Evolutionary conservation across 2,888 invertebrate species (phyloP).

Genomic region (Drosophila cyrtoloma): DNA sequence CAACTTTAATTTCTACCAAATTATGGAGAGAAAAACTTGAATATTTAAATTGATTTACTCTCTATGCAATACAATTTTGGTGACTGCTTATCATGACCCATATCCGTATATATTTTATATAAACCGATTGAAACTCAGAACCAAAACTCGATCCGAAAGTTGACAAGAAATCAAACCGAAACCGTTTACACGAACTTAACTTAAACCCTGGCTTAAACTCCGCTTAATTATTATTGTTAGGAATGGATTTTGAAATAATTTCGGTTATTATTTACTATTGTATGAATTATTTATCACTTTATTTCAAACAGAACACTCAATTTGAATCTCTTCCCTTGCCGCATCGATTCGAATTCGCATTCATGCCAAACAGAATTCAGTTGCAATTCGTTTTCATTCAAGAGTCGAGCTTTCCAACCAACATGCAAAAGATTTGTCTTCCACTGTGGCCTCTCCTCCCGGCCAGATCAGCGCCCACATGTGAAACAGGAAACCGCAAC

Average conservation of each 20-base stretch:
- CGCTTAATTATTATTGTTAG: neutral
- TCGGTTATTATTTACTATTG: neutral
- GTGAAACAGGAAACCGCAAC: conserved; percentile 54
- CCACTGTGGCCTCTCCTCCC: conserved; percentile 21
- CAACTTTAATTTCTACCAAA: neutral
- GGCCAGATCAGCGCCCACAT: conserved; percentile 37
- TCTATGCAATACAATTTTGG: no score
- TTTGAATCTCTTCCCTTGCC: neutral
- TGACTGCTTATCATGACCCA: neutral
- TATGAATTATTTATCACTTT: neutral
- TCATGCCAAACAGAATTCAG: neutral
- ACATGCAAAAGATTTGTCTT: conserved; percentile 25
- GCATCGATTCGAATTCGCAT: neutral
- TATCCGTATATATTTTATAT: neutral
- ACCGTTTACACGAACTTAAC: neutral
- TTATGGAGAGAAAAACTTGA: neutral
- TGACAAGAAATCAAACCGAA: neutral
- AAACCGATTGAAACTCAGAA: neutral
- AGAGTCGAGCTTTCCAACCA: conserved; percentile 23
- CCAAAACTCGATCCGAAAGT: neutral
- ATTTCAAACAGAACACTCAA: neutral
- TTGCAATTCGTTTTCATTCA: conserved; percentile 4
- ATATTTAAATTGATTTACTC: neutral
- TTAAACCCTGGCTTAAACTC: neutral
- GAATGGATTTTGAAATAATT: neutral